Evolutionary conservation across 2,888 invertebrate genomes (phyloP), one percentile per base, ranked within the genome.

Genomic region (Stegana nigrithorax): DNA sequence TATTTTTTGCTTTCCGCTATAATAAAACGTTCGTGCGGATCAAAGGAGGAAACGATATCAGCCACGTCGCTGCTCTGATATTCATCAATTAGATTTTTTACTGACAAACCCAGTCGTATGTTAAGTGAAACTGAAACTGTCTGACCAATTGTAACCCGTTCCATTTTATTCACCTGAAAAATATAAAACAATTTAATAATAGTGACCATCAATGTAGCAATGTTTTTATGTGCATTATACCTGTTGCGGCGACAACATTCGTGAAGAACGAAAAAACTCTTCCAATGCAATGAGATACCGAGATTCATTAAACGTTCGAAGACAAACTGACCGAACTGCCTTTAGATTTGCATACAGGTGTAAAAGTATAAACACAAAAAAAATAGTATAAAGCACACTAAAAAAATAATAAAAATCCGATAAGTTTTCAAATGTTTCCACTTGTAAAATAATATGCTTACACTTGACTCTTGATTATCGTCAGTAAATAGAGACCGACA

Each of bases 261-360:
- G 83, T 60, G 90, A 90, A 19, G 87, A 86, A 19, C 85, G 86
- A 62, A 94, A 86, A 83, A 91, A 96, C 57, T 89, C 87, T 68
- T 91, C 88, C 23, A 96, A 86, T 0, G 92, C 86, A 62, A 93
- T 88, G 19, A 92, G 86, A 69, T 93, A 90, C 56, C 97, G 89
- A 25, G 92, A 89, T 74, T 90, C 91, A 82, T 97, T 98, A 42
- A 97, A 88, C 0, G 92, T 91, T 70, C 90, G 90, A 82, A 97
- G 88, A 71, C 91, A 89, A 8, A 98, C 89, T 0, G 93, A 88
- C 68, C 90, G 90, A 0, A 98, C 95, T 1, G 97, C 97, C 72
- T 89, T 88, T 81, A 95, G 95, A 87, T 98, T 98, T 56, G 93
- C 92, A 79, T 90, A 89, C 14, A 98, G 87, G 86, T 98, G 98